Evolutionary conservation across 2,888 invertebrate species (phyloP).

Genomic region (Trachelus stipa): DNA sequence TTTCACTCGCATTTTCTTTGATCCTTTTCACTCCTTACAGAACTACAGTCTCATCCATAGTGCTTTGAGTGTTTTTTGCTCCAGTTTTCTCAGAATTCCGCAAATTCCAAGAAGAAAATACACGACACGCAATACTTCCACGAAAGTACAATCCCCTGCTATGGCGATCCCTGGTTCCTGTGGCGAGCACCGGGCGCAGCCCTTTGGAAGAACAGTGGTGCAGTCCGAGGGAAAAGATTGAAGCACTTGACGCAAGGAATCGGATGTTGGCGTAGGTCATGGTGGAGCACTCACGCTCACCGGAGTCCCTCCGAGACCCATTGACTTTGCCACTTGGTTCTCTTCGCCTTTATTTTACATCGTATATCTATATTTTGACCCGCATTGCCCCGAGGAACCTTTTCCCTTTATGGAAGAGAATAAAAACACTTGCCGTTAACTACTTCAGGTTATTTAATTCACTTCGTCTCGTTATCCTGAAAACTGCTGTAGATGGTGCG

Average conservation of each 20-base stretch:
- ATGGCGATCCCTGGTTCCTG: constrained; percentile 27
- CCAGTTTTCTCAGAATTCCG: neutral
- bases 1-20: constrained; percentile 17
- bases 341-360: constrained; percentile 23
- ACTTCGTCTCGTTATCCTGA: constrained; percentile 2
- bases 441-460: constrained; percentile 33
- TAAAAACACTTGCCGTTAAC: constrained; percentile 35
- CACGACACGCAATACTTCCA: neutral
- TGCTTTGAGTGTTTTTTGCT: neutral
- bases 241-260: constrained; percentile 43
- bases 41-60: neutral
- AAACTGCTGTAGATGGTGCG: neutral
- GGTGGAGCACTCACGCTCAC: constrained; percentile 39
- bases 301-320: constrained; percentile 47
- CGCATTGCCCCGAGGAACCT: neutral
- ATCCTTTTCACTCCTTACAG: constrained; percentile 35
- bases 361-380: neutral
- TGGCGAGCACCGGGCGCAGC: constrained; percentile 25
- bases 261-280: constrained; percentile 49
- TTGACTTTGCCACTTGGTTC: constrained; percentile 46
- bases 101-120: neutral
- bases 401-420: constrained; percentile 22
- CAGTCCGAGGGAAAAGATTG: constrained; percentile 21
- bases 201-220: constrained; percentile 32
- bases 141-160: constrained; percentile 25